These are phyloP conservation scores for Macaria notata DNA, from an alignment of 2,888 invertebrate genomes.

Conservation along the genomic window DNA sequence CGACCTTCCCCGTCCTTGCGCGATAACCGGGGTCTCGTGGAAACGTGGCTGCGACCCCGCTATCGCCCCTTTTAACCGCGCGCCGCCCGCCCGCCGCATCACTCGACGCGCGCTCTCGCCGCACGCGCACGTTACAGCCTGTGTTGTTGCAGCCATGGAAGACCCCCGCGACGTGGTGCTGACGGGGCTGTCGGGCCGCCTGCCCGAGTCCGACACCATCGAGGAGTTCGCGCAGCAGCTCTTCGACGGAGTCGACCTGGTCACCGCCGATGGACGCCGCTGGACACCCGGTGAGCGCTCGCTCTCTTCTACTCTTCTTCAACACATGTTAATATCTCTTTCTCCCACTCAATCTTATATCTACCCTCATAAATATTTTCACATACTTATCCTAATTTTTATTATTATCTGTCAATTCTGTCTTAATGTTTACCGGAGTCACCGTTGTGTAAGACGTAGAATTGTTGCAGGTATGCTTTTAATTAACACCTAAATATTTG, in stretches of 20 bases:
- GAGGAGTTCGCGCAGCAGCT: slow-evolving; percentile 96
- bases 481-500: no score
- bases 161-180: slow-evolving; percentile 87
- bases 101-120: slow-evolving; percentile 52
- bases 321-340: no score
- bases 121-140: slow-evolving; percentile 10
- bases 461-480: no score
- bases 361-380: no score
- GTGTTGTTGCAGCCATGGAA: not conserved
- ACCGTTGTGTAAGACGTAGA: no score
- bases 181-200: slow-evolving; percentile 91
- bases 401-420: no score
- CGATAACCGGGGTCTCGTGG: slow-evolving; percentile 59
- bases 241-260: slow-evolving; percentile 94
- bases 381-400: no score
- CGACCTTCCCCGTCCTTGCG: slow-evolving; percentile 75
- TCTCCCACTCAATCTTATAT: no score
- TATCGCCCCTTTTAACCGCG: slow-evolving; percentile 57
- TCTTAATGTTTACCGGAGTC: no score
- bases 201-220: slow-evolving; percentile 95
- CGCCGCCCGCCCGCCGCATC: slow-evolving; percentile 41
- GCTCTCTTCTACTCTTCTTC: no score
- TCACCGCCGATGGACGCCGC: slow-evolving; percentile 94
- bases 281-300: slow-evolving; percentile 87
- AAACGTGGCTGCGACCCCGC: no score